Conservation (phyloP, 2,113 vertebrate species). For the Oplegnathus fasciatus region DNA sequence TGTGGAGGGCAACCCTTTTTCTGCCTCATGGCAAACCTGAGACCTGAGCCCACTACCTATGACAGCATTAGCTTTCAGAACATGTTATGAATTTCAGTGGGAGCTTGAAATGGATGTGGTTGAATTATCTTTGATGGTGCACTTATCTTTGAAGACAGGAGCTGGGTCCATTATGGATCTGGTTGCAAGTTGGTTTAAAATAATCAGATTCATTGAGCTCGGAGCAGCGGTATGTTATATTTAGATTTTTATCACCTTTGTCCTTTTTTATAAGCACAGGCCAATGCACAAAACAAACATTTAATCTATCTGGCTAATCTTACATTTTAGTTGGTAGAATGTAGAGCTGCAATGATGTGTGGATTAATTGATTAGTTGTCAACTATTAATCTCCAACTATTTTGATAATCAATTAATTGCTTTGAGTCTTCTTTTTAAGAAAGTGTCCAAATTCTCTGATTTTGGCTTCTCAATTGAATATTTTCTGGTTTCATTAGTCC, state of each 20-base stretch:
- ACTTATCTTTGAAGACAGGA: conserved; percentile 30
- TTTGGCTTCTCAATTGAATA: too few species aligned
- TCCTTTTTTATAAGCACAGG: not conserved
- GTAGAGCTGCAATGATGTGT: too few species aligned
- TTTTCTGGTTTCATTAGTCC: too few species aligned
- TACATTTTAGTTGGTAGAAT: not conserved
- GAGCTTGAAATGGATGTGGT: conserved; percentile 34
- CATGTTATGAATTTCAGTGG: conserved; percentile 39
- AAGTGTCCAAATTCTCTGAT: too few species aligned
- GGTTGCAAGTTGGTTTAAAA: conserved; percentile 1
- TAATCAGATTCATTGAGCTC: conserved; percentile 2
- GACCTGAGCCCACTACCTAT: conserved; percentile 47
- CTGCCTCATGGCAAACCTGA: conserved; percentile 53
- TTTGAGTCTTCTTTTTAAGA: too few species aligned
- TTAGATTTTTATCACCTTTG: not conserved
- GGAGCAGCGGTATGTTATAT: not conserved
- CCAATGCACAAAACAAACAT: not conserved
- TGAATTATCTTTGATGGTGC: conserved; percentile 36
- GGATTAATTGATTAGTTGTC: too few species aligned
- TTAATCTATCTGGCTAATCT: not conserved
- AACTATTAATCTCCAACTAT: too few species aligned
- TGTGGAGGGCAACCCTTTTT: conserved; percentile 63
- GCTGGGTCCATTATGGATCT: not conserved
- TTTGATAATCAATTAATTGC: too few species aligned
- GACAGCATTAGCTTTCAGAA: conserved; percentile 56